Conservation (phyloP, 2,113 vertebrate genomes). For the Boleophthalmus pectinirostris region DNA sequence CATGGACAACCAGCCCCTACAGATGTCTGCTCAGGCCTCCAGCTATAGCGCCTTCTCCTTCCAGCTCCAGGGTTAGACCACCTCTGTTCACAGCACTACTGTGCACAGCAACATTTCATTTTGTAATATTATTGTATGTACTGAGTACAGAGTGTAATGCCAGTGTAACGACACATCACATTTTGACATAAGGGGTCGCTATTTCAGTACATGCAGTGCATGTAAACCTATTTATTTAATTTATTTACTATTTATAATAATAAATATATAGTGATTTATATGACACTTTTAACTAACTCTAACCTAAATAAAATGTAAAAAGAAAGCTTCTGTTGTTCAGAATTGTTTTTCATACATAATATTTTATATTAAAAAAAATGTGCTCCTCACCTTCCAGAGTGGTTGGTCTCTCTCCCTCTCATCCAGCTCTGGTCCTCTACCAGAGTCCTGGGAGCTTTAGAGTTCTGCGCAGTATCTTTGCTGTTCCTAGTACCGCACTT, state of each 20-base stretch:
- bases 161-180: conserved; percentile 40
- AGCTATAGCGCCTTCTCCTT: conserved; percentile 53
- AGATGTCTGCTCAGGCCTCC: conserved; percentile 41
- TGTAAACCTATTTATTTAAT: conserved; percentile 23
- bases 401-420: too few relatives aligned
- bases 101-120: conserved; percentile 3
- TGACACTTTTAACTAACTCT: neutral
- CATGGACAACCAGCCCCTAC: conserved; percentile 32
- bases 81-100: neutral
- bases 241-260: conserved; percentile 16
- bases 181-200: conserved; percentile 26
- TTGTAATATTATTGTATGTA: conserved; percentile 57
- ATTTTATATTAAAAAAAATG: too few relatives aligned
- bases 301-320: neutral
- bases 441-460: too few relatives aligned
- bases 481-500: too few relatives aligned
- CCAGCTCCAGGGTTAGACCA: conserved; percentile 16
- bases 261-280: neutral
- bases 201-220: conserved; percentile 13
- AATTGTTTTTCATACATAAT: neutral
- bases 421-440: too few relatives aligned
- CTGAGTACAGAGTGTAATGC: conserved; percentile 53
- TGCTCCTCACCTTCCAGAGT: too few relatives aligned
- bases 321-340: neutral
- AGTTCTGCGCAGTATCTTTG: too few relatives aligned